Percentiles rank a stretch among this genome's conserved stretches.
Evolutionary conservation across 1,140 invertebrate genomes (phyloP).

Genomic region (Pachypeltis micranthus): DNA sequence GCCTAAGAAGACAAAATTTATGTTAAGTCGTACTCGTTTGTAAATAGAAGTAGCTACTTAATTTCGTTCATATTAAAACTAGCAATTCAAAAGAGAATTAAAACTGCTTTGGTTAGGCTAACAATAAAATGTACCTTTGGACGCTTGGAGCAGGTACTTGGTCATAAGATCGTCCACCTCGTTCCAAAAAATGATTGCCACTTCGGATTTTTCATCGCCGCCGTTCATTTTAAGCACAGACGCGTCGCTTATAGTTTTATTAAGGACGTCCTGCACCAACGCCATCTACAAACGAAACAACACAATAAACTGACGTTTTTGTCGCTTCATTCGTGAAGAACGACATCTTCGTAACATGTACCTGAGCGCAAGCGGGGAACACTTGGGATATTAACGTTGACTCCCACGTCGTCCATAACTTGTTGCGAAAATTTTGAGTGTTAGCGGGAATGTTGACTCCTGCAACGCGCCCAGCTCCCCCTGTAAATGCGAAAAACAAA

Average conservation of each 20-base stretch:
- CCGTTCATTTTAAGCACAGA: background rate
- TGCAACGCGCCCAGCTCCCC: slow-evolving; percentile 53
- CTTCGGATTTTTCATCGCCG: slow-evolving; percentile 47
- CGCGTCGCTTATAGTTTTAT: slow-evolving; percentile 9
- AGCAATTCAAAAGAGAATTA: no score
- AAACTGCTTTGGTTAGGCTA: no score
- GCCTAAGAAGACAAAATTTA: no score
- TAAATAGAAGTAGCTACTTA: no score
- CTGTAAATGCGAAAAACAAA: no score
- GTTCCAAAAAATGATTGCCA: slow-evolving; percentile 26
- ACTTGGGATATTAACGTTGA: slow-evolving; percentile 23
- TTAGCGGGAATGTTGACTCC: slow-evolving; percentile 45
- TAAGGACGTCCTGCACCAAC: slow-evolving; percentile 24
- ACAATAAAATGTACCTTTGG: slow-evolving; percentile 45
- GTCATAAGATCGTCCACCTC: slow-evolving; percentile 23
- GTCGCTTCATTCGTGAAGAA: no score
- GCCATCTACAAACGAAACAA: slow-evolving; percentile 22
- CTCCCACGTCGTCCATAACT: slow-evolving; percentile 68
- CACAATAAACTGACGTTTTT: no score
- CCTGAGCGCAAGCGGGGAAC: slow-evolving; percentile 24
- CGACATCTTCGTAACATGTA: slow-evolving; percentile 11
- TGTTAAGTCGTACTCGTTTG: no score
- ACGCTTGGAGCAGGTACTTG: slow-evolving; percentile 34
- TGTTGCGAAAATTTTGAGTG: slow-evolving; percentile 55
- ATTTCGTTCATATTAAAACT: no score